A percentile compares a stretch with the other conserved stretches of the same genome.
Evolutionary conservation across 2,113 vertebrate species (phyloP).

Genomic region (Eubucco bourcierii): DNA sequence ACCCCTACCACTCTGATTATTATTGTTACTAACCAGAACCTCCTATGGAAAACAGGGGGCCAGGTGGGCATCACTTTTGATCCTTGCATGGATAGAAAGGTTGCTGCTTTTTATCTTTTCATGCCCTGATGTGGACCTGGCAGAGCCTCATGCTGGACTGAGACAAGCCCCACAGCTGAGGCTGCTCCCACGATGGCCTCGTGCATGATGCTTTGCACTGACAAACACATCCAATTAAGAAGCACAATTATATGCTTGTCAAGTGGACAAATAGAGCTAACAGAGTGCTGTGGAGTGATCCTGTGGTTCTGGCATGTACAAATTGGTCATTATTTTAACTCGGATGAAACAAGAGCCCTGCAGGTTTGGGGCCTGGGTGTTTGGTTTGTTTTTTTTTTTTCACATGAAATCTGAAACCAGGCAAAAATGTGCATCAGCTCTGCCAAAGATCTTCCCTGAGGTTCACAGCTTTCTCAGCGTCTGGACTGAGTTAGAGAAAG

Average conservation of each 20-base stretch:
- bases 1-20: neutral
- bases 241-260: neutral
- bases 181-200: neutral
- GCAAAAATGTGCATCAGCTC: neutral
- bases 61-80: neutral
- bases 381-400: neutral
- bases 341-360: neutral
- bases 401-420: neutral
- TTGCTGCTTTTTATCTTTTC: neutral
- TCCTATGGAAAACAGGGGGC: neutral
- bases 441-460: conserved; percentile 23
- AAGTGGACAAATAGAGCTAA: neutral
- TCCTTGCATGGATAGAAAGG: neutral
- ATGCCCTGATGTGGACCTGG: neutral
- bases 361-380: neutral
- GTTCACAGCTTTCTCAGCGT: neutral
- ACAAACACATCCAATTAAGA: neutral
- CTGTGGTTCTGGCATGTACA: neutral
- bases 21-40: neutral
- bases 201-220: neutral
- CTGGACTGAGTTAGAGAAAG: conserved; percentile 24
- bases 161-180: neutral
- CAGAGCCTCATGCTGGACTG: neutral
- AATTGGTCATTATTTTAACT: conserved; percentile 5
- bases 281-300: neutral